Base-by-base conservation (phyloP, 2,797 vertebrate species). In the Anguilla megastoma region DNA sequence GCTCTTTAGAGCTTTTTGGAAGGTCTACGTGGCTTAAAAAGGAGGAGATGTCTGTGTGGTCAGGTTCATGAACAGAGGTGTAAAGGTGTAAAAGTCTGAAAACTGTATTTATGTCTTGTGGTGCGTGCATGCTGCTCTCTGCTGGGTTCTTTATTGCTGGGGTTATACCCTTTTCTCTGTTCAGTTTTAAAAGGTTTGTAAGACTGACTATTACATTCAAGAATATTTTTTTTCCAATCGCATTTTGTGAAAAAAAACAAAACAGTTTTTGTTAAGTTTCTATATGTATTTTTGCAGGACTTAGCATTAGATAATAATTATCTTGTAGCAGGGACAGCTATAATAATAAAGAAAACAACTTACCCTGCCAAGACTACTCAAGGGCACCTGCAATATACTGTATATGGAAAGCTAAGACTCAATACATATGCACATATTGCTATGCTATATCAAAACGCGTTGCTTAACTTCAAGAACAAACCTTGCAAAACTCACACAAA, bases 281-380 rank as follows among this genome's bases (percentile, higher is more conserved):
- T 4, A 27, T 27, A 69, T 27, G 2, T 12, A 82, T 82, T 82
- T 50, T n/a, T 41, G 74, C 30, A 8, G 74, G 33, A 76, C 16
- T 76, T 2, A 14, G 33, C 27, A 5, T n/a, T 1, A 21, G 30
- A 36, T 82, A 24, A 36, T 50, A 24, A 24, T 45, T 24, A 21
- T n/a, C 45, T 9, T 50, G 79, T n/a, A 48, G 41, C 45, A 50
- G 10, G 21, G 74, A 80, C 33, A 50, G 9, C 41, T 50, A 1
- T 82, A 45, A 36, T 18, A 24, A 82, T 24, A 50, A n/a, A 82
- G 41, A 27, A 69, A 82, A 82, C 45, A 9, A 48, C 79, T 82
- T 50, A 82, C 79, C 45, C 79, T 48, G 79, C 45, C 79, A n/a
- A n/a, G 79, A 48, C 79, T 50, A 82, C 79, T 48, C 79, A 48